These are phyloP conservation scores for Zenarchopterus dispar DNA, from an alignment of 2,797 vertebrate genomes.

Conservation along the genomic window DNA sequence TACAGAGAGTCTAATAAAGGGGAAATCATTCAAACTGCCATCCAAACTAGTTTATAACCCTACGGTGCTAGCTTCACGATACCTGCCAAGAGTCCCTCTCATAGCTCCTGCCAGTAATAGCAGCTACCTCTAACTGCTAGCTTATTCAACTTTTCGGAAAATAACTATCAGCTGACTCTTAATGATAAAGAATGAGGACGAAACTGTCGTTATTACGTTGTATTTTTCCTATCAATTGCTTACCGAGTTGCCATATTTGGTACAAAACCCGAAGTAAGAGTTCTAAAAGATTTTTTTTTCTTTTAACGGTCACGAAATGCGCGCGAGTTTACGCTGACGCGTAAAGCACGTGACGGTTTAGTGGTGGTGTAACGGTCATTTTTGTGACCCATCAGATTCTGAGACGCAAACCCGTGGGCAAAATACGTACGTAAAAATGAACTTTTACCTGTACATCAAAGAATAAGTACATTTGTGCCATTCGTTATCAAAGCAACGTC, in stretches of 20 bases:
- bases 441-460: no score
- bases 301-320: not conserved
- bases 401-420: no score
- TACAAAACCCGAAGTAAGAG: not conserved
- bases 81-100: no score
- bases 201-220: fast-evolving
- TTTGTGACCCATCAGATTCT: no score
- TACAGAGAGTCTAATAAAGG: no score
- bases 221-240: conserved; percentile 9
- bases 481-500: no score
- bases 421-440: no score
- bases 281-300: not conserved
- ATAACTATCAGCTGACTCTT: fast-evolving
- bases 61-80: not conserved
- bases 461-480: no score
- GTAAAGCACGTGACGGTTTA: conserved; percentile 15
- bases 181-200: not conserved
- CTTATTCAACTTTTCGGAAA: not conserved
- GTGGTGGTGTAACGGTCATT: not conserved
- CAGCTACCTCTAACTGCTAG: not conserved
- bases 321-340: conserved; percentile 25
- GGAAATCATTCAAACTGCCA: no score
- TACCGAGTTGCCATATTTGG: conserved; percentile 7
- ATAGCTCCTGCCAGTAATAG: no score
- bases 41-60: no score